phyloP scores from a whole-genome alignment of 2,888 invertebrate genomes.

The Strigamia transsilvanica region DNA sequence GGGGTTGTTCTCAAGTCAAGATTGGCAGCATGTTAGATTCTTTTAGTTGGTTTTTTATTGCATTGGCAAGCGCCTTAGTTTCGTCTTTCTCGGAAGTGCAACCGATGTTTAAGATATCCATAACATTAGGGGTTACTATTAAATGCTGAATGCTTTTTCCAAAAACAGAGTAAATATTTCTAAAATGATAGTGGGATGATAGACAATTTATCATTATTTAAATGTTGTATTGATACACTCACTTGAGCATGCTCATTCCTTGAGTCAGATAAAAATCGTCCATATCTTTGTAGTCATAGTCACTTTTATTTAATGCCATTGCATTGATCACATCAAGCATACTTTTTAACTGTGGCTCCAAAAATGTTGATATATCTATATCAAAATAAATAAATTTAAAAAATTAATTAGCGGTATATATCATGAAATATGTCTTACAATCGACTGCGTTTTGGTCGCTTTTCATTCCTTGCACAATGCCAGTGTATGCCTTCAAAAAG shows the following conservation, averaged over 20 bases:
- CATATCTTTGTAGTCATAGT: neutral
- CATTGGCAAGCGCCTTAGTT: neutral
- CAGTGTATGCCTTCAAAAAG: slow-evolving; percentile 1
- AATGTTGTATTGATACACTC: neutral
- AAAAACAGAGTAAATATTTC: neutral
- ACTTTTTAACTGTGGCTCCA: neutral
- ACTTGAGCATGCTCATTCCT: neutral
- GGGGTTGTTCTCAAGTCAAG: too few species aligned
- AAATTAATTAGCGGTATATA: neutral
- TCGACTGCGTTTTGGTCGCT: neutral
- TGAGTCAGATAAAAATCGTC: slow-evolving; percentile 12
- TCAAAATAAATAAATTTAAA: neutral
- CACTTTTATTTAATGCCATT: slow-evolving; percentile 1
- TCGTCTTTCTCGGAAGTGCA: neutral
- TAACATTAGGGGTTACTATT: neutral
- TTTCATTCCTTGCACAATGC: neutral
- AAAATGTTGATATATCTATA: neutral
- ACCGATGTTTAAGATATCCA: neutral
- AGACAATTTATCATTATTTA: neutral
- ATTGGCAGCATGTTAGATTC: neutral
- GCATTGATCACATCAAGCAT: neutral
- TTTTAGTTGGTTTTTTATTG: neutral
- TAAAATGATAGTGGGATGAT: neutral
- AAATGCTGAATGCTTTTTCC: neutral
- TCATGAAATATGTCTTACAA: neutral